Evolutionary conservation across 2,888 invertebrate genomes (phyloP).

Genomic region (Onchidella celtica): DNA sequence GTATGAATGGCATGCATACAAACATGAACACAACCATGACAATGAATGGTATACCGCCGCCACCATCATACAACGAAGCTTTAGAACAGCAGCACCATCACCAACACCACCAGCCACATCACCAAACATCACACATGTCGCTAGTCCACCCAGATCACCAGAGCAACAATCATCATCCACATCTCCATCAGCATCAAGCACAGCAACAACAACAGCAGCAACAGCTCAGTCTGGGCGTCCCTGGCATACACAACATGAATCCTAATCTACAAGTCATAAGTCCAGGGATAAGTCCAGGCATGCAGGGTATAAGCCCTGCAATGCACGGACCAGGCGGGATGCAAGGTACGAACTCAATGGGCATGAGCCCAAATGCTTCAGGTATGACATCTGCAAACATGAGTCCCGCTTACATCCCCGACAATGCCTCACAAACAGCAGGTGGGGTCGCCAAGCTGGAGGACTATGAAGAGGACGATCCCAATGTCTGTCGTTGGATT

Average conservation of each 20-base stretch:
- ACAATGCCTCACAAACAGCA: constrained; percentile 29
- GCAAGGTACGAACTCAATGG: neutral
- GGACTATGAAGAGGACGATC: constrained; percentile 67
- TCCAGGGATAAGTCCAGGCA: constrained; percentile 1
- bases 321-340: constrained; percentile 19
- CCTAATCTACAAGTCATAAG: constrained; percentile 9
- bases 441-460: constrained; percentile 64
- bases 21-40: constrained; percentile 20
- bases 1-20: constrained; percentile 9
- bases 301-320: constrained; percentile 22
- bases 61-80: constrained; percentile 72
- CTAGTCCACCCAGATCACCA: constrained; percentile 10
- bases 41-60: constrained; percentile 64
- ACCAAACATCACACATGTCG: constrained; percentile 40
- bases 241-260: constrained; percentile 44
- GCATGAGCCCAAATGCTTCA: constrained; percentile 17
- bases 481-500: constrained; percentile 75
- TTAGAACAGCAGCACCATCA: constrained; percentile 56
- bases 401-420: constrained; percentile 42
- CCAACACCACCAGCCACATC: constrained; percentile 47
- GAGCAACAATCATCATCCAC: constrained; percentile 1
- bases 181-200: constrained; percentile 46
- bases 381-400: constrained; percentile 3
- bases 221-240: constrained; percentile 30
- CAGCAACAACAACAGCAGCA: constrained; percentile 52